phyloP scores from a whole-genome alignment of 2,113 vertebrate genomes.

The pig (Sus scrofa) region DNA sequence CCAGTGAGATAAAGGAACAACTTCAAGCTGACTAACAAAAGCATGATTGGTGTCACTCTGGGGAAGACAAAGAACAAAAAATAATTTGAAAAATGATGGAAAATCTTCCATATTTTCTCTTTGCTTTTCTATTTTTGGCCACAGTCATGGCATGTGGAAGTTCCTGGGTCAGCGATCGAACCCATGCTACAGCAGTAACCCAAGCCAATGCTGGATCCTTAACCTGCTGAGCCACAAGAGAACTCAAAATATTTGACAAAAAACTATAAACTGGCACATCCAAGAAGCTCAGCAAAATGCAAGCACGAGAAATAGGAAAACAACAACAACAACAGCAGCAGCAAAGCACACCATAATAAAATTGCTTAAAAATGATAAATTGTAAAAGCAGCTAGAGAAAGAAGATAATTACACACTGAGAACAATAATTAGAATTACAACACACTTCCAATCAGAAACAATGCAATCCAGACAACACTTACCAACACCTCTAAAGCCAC shows the following conservation, averaged over 20 bases:
- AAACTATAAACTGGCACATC: not conserved
- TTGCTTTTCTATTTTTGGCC: too few species aligned
- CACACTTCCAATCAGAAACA: not conserved
- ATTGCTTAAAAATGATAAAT: not conserved
- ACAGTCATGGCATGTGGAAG: too few species aligned
- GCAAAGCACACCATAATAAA: not conserved
- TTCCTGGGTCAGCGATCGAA: too few species aligned
- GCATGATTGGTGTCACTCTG: not conserved
- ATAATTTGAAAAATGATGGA: not conserved
- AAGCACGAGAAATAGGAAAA: not conserved
- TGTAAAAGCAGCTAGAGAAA: not conserved
- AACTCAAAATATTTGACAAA: not conserved
- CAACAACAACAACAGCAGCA: not conserved
- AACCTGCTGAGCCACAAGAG: too few species aligned
- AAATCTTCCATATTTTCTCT: not conserved
- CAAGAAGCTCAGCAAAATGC: not conserved
- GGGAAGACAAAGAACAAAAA: not conserved
- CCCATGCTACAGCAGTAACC: too few species aligned
- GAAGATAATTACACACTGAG: not conserved
- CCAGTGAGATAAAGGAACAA: not conserved
- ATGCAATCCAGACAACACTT: not conserved
- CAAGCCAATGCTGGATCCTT: too few species aligned
- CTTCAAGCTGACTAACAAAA: not conserved
- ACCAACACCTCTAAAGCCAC: not conserved
- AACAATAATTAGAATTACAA: constrained; percentile 3